Conservation (phyloP, 2,888 invertebrate species). For the Rhimphoctona megacephalus region DNA sequence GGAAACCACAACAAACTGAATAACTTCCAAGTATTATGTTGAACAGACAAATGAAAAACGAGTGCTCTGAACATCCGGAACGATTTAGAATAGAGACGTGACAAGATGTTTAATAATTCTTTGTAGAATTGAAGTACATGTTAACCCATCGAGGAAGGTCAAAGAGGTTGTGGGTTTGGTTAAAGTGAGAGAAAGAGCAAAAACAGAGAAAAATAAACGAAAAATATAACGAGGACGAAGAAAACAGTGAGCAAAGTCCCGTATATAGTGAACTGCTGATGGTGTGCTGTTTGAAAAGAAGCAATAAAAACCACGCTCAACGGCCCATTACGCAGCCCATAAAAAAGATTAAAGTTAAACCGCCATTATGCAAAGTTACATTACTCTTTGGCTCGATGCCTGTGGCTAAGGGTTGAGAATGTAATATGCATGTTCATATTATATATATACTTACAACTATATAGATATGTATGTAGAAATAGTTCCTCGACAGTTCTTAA, state of each 20-base stretch:
- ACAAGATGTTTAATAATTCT: constrained; percentile 49
- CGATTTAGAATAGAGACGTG: constrained; percentile 1
- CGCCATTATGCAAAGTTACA: constrained; percentile 80
- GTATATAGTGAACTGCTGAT: constrained; percentile 19
- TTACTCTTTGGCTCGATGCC: constrained; percentile 68
- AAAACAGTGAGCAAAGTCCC: constrained; percentile 15
- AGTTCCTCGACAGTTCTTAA: constrained; percentile 13
- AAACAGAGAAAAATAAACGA: constrained; percentile 1
- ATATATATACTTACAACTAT: not conserved
- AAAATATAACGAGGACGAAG: constrained; percentile 28
- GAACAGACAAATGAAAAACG: not conserved
- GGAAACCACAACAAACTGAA: not conserved
- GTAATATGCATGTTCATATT: constrained; percentile 49
- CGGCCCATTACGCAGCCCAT: constrained; percentile 79
- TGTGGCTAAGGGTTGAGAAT: constrained; percentile 39
- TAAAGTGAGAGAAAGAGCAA: not conserved
- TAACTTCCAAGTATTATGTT: not conserved
- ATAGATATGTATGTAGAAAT: not conserved
- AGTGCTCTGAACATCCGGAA: not conserved
- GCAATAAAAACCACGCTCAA: constrained; percentile 77
- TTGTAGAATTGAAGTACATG: constrained; percentile 40
- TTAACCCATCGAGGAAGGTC: not conserved
- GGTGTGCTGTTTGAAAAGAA: constrained; percentile 69
- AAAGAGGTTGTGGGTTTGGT: not conserved
- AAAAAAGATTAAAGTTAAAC: constrained; percentile 82